Percentiles rank a stretch among this genome's conserved stretches.
Conservation (phyloP, 2,113 vertebrate species). For the Ceyx melanurus region DNA sequence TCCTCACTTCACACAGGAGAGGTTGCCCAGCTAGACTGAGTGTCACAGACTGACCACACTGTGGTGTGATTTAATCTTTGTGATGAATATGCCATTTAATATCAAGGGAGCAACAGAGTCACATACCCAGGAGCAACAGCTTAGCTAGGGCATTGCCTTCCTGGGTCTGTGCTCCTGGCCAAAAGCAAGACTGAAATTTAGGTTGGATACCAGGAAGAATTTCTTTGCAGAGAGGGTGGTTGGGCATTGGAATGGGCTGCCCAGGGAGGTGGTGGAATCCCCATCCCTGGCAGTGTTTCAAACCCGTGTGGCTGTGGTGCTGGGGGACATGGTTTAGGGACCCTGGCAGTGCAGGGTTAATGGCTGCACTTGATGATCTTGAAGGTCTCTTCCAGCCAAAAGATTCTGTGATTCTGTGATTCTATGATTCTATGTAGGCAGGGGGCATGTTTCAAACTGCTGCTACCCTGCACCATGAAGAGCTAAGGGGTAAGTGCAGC, state of each 20-base stretch:
- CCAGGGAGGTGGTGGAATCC: too few species aligned
- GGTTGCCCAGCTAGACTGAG: not conserved
- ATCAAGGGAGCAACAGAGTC: not conserved
- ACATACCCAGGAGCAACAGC: accelerated
- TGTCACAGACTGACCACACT: not conserved
- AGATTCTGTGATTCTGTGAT: not conserved
- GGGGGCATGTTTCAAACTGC: not conserved
- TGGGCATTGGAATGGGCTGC: too few species aligned
- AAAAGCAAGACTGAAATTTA: not conserved
- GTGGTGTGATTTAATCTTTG: not conserved
- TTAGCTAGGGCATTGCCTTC: not conserved
- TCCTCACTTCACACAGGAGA: not conserved
- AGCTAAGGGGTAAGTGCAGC: not conserved
- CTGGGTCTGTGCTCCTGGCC: accelerated
- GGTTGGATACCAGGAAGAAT: too few species aligned
- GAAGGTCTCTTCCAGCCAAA: not conserved
- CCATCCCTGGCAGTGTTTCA: too few species aligned
- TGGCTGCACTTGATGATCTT: too few species aligned
- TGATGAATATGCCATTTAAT: not conserved
- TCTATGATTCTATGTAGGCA: not conserved
- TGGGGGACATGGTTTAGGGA: too few species aligned
- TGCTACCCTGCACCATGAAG: not conserved
- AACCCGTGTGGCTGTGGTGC: too few species aligned
- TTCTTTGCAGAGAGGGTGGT: too few species aligned
- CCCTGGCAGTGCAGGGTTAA: too few species aligned